These are phyloP conservation scores for Arbacia lixula DNA, from an alignment of 53 echinoderm and acorn worm species.

Conservation along the genomic window DNA sequence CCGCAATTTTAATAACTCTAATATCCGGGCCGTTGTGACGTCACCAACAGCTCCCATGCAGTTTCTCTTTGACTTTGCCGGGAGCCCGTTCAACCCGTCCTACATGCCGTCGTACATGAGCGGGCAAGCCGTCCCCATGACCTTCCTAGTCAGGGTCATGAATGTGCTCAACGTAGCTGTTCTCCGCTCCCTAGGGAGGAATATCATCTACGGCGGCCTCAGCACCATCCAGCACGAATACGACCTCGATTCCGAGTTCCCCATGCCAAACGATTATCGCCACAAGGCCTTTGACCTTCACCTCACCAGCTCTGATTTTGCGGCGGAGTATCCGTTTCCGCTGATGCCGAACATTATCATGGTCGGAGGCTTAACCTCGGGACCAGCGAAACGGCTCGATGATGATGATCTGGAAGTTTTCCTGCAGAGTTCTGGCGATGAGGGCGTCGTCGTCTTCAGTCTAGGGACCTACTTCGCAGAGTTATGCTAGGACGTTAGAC, in stretches of 20 bases:
- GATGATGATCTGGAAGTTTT: constrained; percentile 34
- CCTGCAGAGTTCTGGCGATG: constrained; percentile 23
- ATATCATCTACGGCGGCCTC: neutral
- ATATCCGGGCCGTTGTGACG: neutral
- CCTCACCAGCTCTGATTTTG: constrained; percentile 11
- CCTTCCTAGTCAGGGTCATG: neutral
- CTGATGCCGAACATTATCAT: constrained; percentile 23
- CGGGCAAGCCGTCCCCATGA: neutral
- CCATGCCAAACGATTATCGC: neutral
- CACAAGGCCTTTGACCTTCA: neutral
- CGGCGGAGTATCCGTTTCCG: constrained; percentile 40
- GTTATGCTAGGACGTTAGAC: neutral
- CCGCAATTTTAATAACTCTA: neutral
- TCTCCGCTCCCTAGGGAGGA: neutral
- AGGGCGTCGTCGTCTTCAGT: constrained; percentile 30
- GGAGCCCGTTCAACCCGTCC: constrained; percentile 24
- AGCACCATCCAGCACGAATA: neutral
- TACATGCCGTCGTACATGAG: neutral
- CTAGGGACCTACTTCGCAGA: constrained; percentile 17
- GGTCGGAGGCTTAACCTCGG: constrained; percentile 37
- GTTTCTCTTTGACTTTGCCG: neutral
- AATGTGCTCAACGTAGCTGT: neutral
- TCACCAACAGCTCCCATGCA: neutral
- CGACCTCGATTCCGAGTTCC: neutral
- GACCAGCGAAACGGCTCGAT: neutral